These are phyloP conservation scores for Hydropsyche betteni DNA, from an alignment of 2,888 invertebrate species.

Conservation along the genomic window DNA sequence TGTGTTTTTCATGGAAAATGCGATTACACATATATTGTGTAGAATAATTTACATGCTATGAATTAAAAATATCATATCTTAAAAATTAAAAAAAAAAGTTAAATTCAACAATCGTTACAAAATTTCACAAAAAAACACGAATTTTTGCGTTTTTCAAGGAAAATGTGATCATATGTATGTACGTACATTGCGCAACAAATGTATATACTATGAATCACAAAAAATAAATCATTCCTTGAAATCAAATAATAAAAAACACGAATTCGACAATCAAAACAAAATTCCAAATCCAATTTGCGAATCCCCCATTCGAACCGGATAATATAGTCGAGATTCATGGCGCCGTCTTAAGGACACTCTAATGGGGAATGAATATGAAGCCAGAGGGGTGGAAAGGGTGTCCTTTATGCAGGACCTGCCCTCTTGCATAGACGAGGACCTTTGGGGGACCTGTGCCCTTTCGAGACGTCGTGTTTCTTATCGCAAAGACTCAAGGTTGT, in stretches of 20 bases:
- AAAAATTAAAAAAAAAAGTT: too few species aligned
- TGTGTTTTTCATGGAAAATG: too few species aligned
- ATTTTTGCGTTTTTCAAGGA: too few species aligned
- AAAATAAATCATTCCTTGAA: background rate
- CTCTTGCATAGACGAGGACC: background rate
- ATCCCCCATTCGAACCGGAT: background rate
- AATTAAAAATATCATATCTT: too few species aligned
- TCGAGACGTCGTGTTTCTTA: slow-evolving; percentile 26
- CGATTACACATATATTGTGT: too few species aligned
- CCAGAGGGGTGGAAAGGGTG: slow-evolving; percentile 22
- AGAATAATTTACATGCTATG: too few species aligned
- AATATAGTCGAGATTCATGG: slow-evolving; percentile 48
- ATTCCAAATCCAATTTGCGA: background rate
- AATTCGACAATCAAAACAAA: too few species aligned
- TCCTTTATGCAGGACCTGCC: slow-evolving; percentile 23
- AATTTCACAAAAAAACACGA: too few species aligned
- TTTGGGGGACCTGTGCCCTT: slow-evolving; percentile 11
- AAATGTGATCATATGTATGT: too few species aligned
- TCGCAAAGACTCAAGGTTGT: background rate
- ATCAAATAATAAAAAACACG: too few species aligned
- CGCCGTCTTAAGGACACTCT: slow-evolving; percentile 46
- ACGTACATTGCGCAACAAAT: too few species aligned
- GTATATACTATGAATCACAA: background rate
- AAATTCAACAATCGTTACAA: too few species aligned
- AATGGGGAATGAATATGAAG: slow-evolving; percentile 49